These are phyloP conservation scores for Gulo gulo DNA, from an alignment of 2,113 vertebrate species.

Conservation along the genomic window DNA sequence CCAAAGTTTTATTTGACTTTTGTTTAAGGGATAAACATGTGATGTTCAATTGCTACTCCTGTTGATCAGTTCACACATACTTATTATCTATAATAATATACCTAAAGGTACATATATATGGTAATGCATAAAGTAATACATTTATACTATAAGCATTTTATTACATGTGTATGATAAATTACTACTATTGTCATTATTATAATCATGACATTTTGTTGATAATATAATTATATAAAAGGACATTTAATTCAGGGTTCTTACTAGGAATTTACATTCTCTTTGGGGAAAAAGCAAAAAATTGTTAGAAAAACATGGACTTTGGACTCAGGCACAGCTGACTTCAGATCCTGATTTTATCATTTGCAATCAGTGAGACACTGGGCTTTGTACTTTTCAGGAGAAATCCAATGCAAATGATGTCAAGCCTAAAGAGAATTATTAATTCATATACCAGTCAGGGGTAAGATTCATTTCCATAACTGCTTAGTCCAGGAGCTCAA, in stretches of 20 bases:
- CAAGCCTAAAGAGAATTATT: not conserved
- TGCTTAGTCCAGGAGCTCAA: not conserved
- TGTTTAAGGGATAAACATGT: not conserved
- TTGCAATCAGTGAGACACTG: not conserved
- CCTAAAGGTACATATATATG: not conserved
- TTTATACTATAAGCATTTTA: not conserved
- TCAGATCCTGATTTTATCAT: not conserved
- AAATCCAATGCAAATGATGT: not conserved
- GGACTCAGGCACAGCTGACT: not conserved
- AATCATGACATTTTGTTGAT: not conserved
- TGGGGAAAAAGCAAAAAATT: not conserved
- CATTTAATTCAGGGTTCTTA: not conserved
- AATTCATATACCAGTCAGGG: not conserved
- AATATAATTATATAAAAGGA: not conserved
- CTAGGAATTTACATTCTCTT: not conserved
- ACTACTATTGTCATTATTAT: not conserved
- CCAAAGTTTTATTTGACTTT: not conserved
- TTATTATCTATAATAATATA: not conserved
- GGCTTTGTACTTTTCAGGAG: not conserved
- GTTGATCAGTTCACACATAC: not conserved
- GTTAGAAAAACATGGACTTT: not conserved
- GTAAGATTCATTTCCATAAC: not conserved
- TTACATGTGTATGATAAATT: not conserved
- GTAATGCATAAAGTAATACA: not conserved
- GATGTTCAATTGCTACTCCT: not conserved